Conservation (phyloP, 2,113 vertebrate species). For the Anhinga rufa region DNA sequence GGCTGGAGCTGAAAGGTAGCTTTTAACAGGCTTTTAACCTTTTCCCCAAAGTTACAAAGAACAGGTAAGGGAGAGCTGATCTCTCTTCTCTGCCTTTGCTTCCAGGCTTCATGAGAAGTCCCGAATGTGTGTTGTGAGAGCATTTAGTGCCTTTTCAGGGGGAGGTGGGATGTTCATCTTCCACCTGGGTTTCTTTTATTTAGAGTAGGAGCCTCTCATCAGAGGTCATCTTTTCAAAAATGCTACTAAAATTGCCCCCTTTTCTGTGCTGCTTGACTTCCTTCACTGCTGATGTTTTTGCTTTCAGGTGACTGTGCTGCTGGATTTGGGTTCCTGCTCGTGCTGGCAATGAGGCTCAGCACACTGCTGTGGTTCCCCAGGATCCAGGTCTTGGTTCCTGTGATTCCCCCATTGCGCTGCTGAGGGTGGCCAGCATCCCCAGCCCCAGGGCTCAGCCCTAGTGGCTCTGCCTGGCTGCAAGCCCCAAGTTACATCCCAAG, state of each 20-base stretch:
- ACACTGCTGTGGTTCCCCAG: not conserved
- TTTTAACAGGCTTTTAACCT: not conserved
- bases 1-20: not conserved
- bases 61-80: not conserved
- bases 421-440: not conserved
- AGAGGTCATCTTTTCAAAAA: not conserved
- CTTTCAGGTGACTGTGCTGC: not conserved
- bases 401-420: not conserved
- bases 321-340: not conserved
- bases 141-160: not conserved
- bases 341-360: not conserved
- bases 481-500: not conserved
- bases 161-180: not conserved
- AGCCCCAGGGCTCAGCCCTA: fast-evolving
- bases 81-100: not conserved
- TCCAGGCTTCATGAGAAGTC: not conserved
- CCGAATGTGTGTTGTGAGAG: not conserved
- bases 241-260: not conserved
- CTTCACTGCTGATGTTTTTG: not conserved
- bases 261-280: not conserved
- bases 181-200: not conserved
- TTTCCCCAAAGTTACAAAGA: not conserved
- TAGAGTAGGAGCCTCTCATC: not conserved
- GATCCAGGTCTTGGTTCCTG: not conserved
- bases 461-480: not conserved